Conservation (phyloP, 1,140 invertebrate species). For the Pararge aegeria region DNA sequence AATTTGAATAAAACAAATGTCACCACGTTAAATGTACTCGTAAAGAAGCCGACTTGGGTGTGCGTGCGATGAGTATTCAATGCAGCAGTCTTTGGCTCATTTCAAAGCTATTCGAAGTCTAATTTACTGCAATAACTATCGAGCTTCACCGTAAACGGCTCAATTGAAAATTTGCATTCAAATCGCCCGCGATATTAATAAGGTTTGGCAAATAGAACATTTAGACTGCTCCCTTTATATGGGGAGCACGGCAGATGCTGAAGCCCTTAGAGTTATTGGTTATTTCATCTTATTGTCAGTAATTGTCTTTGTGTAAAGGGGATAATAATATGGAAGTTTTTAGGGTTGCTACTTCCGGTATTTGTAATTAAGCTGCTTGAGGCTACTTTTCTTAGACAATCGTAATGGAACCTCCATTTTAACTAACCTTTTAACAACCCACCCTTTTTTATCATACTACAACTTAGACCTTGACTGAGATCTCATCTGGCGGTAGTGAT, state of each 20-base stretch:
- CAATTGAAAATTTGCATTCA: slow-evolving; percentile 32
- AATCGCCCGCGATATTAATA: slow-evolving; percentile 21
- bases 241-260: neutral
- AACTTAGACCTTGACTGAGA: no score
- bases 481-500: no score
- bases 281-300: slow-evolving; percentile 9
- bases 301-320: neutral
- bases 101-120: slow-evolving; percentile 10
- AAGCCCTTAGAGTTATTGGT: neutral
- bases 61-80: slow-evolving; percentile 6
- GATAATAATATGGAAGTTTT: neutral
- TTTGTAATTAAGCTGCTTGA: neutral
- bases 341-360: neutral
- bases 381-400: neutral
- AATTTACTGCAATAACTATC: slow-evolving; percentile 14
- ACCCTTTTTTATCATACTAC: no score
- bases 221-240: slow-evolving; percentile 6
- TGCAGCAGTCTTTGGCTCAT: slow-evolving; percentile 8
- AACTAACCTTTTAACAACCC: no score
- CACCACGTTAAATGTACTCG: neutral
- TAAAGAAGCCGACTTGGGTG: neutral
- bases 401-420: no score
- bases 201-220: slow-evolving; percentile 27
- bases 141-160: slow-evolving; percentile 25
- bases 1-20: no score